Percentiles rank a stretch among this genome's conserved stretches.
Conservation (phyloP, 2,113 vertebrate genomes). For the Anhinga anhinga region DNA sequence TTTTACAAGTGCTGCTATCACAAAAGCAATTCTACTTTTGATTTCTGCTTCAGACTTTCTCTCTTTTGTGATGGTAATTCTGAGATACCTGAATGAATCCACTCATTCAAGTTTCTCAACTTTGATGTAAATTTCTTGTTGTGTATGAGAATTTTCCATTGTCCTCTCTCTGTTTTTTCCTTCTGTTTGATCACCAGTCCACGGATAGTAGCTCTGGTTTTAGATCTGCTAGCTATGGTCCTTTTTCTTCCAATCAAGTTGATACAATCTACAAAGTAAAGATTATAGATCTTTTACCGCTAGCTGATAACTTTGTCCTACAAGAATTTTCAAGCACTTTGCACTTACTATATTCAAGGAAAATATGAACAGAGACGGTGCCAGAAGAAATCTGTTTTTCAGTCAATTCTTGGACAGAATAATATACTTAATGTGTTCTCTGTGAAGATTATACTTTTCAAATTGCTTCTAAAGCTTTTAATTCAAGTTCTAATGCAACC, state of each 20-base stretch:
- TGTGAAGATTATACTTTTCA: background rate
- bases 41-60: slow-evolving; percentile 1
- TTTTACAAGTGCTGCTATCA: background rate
- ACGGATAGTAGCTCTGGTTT: background rate
- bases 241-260: background rate
- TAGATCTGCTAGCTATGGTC: background rate
- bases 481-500: background rate
- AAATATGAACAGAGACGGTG: background rate
- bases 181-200: background rate
- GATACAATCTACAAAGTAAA: background rate
- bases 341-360: background rate
- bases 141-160: background rate
- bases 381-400: background rate
- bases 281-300: background rate
- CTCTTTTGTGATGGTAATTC: slow-evolving; percentile 38
- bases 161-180: background rate
- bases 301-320: background rate
- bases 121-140: slow-evolving; percentile 43
- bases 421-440: background rate
- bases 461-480: background rate
- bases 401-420: background rate
- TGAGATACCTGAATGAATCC: background rate
- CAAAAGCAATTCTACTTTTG: slow-evolving; percentile 16
- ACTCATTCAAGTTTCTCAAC: slow-evolving; percentile 6
- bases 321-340: background rate